phyloP scores from a whole-genome alignment of 2,888 invertebrate genomes.

The Dascillus cervinus region DNA sequence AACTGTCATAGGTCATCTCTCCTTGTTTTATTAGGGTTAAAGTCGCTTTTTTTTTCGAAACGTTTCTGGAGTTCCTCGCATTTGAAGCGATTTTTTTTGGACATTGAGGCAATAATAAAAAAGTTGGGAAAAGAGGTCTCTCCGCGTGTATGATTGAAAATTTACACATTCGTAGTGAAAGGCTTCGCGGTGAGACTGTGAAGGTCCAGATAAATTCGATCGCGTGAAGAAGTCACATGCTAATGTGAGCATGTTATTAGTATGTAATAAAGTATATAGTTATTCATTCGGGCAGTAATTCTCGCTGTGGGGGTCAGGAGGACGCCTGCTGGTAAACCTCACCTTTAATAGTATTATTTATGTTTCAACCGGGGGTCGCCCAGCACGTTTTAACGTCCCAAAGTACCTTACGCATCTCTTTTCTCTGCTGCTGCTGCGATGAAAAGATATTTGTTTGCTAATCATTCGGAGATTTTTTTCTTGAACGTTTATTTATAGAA shows the following conservation, averaged over 20 bases:
- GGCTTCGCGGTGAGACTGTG: slow-evolving; percentile 28
- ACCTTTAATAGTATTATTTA: slow-evolving; percentile 47
- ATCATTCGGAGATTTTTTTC: too few species aligned
- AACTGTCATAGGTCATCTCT: slow-evolving; percentile 26
- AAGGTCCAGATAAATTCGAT: slow-evolving; percentile 29
- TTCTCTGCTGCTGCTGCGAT: too few species aligned
- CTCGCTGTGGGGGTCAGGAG: slow-evolving; percentile 39
- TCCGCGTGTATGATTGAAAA: slow-evolving; percentile 23
- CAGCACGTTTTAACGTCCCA: slow-evolving; percentile 24
- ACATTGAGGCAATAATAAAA: too few species aligned
- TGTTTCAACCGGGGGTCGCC: slow-evolving; percentile 35
- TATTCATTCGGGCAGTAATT: slow-evolving; percentile 45
- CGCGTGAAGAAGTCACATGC: slow-evolving; percentile 35
- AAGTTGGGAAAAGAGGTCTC: too few species aligned
- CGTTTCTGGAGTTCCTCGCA: too few species aligned
- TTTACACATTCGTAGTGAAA: slow-evolving; percentile 24
- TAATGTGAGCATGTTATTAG: slow-evolving; percentile 43
- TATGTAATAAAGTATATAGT: slow-evolving; percentile 46
- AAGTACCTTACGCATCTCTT: slow-evolving; percentile 27
- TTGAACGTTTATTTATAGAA: too few species aligned
- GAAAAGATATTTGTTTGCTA: slow-evolving; percentile 29
- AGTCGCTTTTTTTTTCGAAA: too few species aligned
- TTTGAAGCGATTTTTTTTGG: too few species aligned
- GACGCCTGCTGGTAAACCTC: slow-evolving; percentile 43
- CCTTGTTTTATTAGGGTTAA: slow-evolving; percentile 12